phyloP scores from a whole-genome alignment of 2,888 invertebrate genomes.

The Alentia gelatinosa region DNA sequence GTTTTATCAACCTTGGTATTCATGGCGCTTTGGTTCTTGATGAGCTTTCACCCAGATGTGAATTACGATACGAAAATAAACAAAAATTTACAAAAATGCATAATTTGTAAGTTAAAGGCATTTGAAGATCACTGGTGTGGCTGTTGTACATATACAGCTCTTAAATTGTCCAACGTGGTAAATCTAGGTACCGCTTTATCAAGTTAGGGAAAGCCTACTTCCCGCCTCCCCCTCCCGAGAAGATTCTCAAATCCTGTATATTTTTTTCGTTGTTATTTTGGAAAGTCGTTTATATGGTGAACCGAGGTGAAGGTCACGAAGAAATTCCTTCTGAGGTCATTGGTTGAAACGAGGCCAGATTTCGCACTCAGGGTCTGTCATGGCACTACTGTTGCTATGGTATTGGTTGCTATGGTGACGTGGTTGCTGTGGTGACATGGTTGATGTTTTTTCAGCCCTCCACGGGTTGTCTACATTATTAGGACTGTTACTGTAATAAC shows the following conservation, averaged over 20 bases:
- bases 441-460: slow-evolving; percentile 1
- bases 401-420: background rate
- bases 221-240: background rate
- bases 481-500: slow-evolving; percentile 16
- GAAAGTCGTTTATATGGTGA: background rate
- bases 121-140: too few species aligned
- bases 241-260: background rate
- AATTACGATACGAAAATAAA: too few species aligned
- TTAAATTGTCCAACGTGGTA: too few species aligned
- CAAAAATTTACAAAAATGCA: too few species aligned
- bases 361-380: background rate
- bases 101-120: too few species aligned
- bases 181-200: too few species aligned
- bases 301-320: slow-evolving; percentile 29
- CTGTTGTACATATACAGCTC: too few species aligned
- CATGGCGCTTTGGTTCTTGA: too few species aligned
- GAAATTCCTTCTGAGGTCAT: background rate
- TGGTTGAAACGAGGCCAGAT: slow-evolving; percentile 10
- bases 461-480: slow-evolving; percentile 1
- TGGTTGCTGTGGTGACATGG: slow-evolving; percentile 6
- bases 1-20: too few species aligned
- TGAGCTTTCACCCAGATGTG: too few species aligned
- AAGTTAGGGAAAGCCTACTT: background rate
- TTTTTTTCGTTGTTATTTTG: background rate
- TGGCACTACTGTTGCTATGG: slow-evolving; percentile 16